phyloP scores from a whole-genome alignment of 2,113 vertebrate genomes.

The Panthera tigris region DNA sequence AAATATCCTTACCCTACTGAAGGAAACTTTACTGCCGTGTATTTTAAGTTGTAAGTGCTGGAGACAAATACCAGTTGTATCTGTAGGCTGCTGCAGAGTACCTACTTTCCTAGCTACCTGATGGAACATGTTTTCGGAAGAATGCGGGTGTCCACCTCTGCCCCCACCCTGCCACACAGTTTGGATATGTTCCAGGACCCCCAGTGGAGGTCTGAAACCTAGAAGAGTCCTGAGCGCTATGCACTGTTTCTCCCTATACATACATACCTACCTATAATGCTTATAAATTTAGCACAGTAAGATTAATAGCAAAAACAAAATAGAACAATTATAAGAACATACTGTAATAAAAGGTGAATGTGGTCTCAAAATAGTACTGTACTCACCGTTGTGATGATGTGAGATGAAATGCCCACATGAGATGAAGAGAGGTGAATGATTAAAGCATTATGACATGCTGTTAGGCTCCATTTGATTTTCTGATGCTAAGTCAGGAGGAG shows the following conservation, averaged over 20 bases:
- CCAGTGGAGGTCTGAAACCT: background rate
- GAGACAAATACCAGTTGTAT: background rate
- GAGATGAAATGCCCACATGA: background rate
- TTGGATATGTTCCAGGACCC: background rate
- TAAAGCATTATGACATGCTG: background rate
- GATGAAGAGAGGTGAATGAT: background rate
- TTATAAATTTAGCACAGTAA: background rate
- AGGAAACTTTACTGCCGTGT: background rate
- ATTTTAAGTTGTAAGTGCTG: background rate
- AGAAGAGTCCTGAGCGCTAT: background rate
- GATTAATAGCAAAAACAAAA: background rate
- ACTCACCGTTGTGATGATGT: background rate
- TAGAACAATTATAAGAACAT: background rate
- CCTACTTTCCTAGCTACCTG: background rate
- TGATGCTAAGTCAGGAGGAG: background rate
- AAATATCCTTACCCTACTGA: background rate
- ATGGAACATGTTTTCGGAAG: background rate
- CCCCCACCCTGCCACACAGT: no score
- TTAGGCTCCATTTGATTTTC: background rate
- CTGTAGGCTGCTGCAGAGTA: no score
- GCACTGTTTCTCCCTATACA: background rate
- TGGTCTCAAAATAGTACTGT: background rate
- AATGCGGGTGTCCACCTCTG: background rate
- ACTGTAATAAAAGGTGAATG: background rate
- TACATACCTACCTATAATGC: background rate